Conservation (phyloP, 92 coral and sea anemone species). For the Plumapathes pennacea region DNA sequence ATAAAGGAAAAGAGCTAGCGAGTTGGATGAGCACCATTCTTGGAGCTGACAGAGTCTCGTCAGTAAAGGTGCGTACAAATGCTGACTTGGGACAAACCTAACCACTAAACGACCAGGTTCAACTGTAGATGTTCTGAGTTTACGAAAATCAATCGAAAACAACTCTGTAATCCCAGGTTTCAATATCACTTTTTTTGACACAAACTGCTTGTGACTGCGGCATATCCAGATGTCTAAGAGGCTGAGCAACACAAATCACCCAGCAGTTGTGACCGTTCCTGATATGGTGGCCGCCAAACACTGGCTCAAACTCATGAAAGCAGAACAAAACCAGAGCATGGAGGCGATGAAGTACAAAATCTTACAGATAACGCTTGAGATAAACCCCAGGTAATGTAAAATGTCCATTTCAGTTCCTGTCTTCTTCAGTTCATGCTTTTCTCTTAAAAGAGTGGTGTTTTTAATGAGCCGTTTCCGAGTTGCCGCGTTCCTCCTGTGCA, state of each 20-base stretch:
- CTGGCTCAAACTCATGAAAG: conserved; percentile 85
- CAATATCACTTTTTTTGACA: no score
- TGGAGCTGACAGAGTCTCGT: conserved; percentile 76
- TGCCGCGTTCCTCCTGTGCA: no score
- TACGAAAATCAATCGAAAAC: no score
- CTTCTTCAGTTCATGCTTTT: no score
- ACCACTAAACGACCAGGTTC: background rate
- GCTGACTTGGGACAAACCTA: background rate
- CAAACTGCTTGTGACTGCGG: no score
- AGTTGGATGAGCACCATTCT: conserved; percentile 81
- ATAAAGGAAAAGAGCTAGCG: conserved; percentile 72
- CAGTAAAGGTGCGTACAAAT: conserved; percentile 85
- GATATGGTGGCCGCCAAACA: conserved; percentile 99
- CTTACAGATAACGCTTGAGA: conserved; percentile 90
- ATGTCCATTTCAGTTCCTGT: no score
- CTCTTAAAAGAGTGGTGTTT: no score
- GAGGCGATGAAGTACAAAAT: conserved; percentile 83
- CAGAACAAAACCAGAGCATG: conserved; percentile 76
- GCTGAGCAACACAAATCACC: conserved; percentile 81
- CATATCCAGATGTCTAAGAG: conserved; percentile 73
- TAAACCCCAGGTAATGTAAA: conserved; percentile 93
- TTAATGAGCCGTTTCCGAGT: no score
- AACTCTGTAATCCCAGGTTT: no score
- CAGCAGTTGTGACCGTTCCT: conserved; percentile 95
- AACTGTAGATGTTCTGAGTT: no score